Conservation (phyloP, 2,797 vertebrate species). For the Rhabdomys pumilio region DNA sequence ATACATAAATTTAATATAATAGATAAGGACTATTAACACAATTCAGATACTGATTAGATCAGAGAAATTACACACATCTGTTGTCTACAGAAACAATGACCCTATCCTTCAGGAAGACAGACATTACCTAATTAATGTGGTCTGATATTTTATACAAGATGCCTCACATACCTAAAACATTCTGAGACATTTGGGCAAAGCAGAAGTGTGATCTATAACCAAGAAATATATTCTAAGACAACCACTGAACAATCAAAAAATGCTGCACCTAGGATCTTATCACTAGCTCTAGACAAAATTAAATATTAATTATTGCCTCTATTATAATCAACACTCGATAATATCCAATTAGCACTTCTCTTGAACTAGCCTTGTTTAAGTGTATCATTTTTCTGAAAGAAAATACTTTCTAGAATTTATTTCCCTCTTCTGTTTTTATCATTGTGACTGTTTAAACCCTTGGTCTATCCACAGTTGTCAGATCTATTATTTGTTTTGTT, state of each 20-base stretch:
- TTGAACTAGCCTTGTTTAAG: background rate
- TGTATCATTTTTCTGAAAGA: background rate
- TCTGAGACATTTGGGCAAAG: background rate
- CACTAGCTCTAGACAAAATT: background rate
- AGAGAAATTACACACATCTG: background rate
- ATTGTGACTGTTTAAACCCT: background rate
- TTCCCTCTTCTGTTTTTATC: background rate
- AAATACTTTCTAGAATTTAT: background rate
- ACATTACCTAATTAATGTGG: background rate
- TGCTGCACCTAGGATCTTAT: background rate
- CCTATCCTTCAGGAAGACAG: background rate
- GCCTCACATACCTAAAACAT: background rate
- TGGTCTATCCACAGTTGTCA: background rate
- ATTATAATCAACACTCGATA: background rate
- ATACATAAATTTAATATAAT: constrained; percentile 37
- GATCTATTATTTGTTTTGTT: background rate
- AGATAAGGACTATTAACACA: background rate
- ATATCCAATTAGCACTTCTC: background rate
- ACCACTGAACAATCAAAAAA: background rate
- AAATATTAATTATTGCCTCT: background rate
- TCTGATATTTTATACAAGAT: constrained; percentile 4
- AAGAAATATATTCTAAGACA: background rate
- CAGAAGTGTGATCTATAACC: background rate
- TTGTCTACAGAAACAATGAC: background rate
- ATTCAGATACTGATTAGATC: background rate